Conservation (phyloP, 2,113 vertebrate species). For the Pelmatolapia mariae region DNA sequence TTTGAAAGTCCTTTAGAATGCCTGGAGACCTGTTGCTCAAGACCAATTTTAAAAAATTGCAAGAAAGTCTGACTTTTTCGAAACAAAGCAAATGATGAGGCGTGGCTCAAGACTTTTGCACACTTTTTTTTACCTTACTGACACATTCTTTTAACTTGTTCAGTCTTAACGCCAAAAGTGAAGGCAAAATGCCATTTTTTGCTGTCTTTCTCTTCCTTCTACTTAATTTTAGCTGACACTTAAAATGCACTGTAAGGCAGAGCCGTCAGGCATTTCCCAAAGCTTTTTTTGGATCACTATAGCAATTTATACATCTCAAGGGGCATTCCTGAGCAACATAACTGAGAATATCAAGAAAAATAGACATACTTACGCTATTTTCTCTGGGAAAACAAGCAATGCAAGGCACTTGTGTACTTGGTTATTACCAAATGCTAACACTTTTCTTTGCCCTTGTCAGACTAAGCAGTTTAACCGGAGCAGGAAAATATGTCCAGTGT, state of each 20-base stretch:
- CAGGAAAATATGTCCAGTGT: background rate
- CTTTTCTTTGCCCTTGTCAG: background rate
- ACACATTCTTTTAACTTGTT: background rate
- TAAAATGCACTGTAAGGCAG: background rate
- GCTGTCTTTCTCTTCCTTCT: background rate
- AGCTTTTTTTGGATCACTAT: background rate
- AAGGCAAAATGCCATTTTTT: background rate
- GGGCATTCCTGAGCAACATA: background rate
- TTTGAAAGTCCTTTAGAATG: no score
- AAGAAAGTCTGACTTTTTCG: no score
- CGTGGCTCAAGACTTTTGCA: background rate
- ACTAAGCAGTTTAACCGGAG: background rate
- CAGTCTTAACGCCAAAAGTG: background rate
- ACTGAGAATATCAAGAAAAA: slow-evolving; percentile 11
- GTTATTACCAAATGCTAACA: background rate
- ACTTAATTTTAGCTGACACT: background rate
- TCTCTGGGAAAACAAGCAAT: background rate
- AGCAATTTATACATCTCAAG: slow-evolving; percentile 2
- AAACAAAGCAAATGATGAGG: no score
- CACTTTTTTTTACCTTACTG: background rate
- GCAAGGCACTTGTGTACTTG: background rate
- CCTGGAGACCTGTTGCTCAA: no score
- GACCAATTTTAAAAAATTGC: no score
- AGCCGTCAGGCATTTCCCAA: background rate
- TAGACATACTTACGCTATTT: background rate